Conservation (phyloP, 1,140 invertebrate species). For the Dermatophagoides farinae region DNA sequence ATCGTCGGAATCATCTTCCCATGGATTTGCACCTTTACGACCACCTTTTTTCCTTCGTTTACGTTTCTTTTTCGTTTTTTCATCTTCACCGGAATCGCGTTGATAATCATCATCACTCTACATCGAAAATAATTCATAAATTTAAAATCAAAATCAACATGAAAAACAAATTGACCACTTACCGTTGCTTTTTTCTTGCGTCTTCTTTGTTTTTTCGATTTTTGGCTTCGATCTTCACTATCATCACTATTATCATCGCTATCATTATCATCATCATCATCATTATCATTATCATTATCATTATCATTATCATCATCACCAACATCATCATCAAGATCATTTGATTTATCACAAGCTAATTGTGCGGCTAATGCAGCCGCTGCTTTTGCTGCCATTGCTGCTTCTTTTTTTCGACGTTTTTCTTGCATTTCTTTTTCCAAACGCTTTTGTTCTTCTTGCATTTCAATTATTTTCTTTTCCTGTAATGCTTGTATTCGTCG, state of each 20-base stretch:
- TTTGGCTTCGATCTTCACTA: background rate
- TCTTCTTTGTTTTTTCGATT: background rate
- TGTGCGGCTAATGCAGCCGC: background rate
- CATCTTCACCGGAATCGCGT: background rate
- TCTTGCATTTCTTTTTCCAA: slow-evolving; percentile 16
- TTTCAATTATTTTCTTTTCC: slow-evolving; percentile 20
- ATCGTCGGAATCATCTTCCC: slow-evolving; percentile 7
- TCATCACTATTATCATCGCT: background rate
- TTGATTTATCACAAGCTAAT: background rate
- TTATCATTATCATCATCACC: background rate
- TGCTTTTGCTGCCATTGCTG: background rate
- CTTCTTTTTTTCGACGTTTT: slow-evolving; percentile 15
- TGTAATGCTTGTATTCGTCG: slow-evolving; percentile 31
- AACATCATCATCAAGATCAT: background rate
- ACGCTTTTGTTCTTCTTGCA: slow-evolving; percentile 17
- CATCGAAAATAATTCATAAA: background rate
- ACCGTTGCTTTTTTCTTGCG: slow-evolving; percentile 1
- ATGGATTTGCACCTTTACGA: slow-evolving; percentile 7
- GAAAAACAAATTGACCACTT: background rate
- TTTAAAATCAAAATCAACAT: background rate
- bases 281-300: background rate
- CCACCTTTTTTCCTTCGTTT: background rate
- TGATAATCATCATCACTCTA: slow-evolving; percentile 4
- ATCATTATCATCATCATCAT: background rate
- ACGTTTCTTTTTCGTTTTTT: slow-evolving; percentile 5